Base-by-base conservation (phyloP, 2,888 invertebrate species). In the Cheilosia vulpina region DNA sequence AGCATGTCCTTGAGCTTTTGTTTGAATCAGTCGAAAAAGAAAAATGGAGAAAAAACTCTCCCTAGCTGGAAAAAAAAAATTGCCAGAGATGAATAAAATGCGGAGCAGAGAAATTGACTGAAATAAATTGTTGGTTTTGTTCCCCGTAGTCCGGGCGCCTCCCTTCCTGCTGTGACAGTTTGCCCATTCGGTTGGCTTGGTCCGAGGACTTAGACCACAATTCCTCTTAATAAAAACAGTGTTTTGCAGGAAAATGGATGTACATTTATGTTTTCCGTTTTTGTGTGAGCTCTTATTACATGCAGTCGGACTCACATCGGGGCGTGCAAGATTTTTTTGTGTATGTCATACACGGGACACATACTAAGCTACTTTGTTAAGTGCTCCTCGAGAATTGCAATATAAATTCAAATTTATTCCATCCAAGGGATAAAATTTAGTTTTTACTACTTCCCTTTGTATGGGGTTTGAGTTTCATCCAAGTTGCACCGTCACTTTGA, bases 1-100 rank as follows among this genome's bases (percentile, higher is more conserved):
- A 84, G 84, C 84, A 84, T 84, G 66, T 84, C 84, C 80, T 76
- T 84, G 84, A 71, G 84, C 84, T 75, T 84, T 84, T 84, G 80
- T 84, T 71, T 84, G 84, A 80, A 75, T 13, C 68, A 58, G 50
- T 76, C 15, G 50, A 57, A 47, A 53, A 41, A 57, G 13, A 11
- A 38, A 11, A 38, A 38, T 38, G 4, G 38, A 34, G 34, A 3
- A 38, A 11, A 47, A 62, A 69, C 47, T 21, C 19, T 24, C 17
- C 2, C 17, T 6, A 17, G n/a, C 45, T 47, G 17, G n/a, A 19
- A 50, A 41, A 43, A 71, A 66, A 77, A 77, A 63, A 31, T 2
- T 9, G 2, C 31, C 57, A 45, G 57, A 63, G 43, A 80, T 75
- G 75, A 76, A 84, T 75, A 84, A 84, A 84, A 84, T 84, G 71